phyloP scores from a whole-genome alignment of 1,140 invertebrate genomes.

The Drosophila virilis region DNA sequence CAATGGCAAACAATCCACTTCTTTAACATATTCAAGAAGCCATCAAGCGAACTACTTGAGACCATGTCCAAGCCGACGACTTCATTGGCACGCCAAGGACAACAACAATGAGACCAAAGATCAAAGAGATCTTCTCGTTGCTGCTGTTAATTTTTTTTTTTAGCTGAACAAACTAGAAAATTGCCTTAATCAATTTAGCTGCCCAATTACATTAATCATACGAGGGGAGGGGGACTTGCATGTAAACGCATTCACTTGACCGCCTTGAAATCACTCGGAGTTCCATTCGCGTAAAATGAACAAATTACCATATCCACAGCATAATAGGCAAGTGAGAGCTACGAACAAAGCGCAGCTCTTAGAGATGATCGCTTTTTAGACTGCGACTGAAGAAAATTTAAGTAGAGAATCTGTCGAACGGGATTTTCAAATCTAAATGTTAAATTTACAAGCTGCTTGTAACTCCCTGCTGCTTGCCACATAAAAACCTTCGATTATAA shows the following conservation, averaged over 20 bases:
- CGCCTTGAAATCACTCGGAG: slow-evolving; percentile 31
- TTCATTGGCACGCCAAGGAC: slow-evolving; percentile 62
- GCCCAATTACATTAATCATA: slow-evolving; percentile 54
- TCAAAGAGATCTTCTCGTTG: slow-evolving; percentile 10
- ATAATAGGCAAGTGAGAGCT: slow-evolving; percentile 20
- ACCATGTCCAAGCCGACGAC: slow-evolving; percentile 12
- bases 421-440: too few relatives aligned
- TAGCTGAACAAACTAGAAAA: slow-evolving; percentile 52
- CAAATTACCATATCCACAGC: slow-evolving; percentile 10
- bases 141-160: neutral
- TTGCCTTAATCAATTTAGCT: slow-evolving; percentile 51
- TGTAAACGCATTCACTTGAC: slow-evolving; percentile 19
- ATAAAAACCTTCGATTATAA: too few relatives aligned
- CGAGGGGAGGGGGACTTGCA: neutral
- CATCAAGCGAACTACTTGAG: slow-evolving; percentile 29
- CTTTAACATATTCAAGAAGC: slow-evolving; percentile 55
- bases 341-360: neutral
- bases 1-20: slow-evolving; percentile 72
- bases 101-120: slow-evolving; percentile 27
- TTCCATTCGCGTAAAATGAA: slow-evolving; percentile 24
- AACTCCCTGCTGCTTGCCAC: too few relatives aligned
- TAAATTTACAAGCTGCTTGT: neutral
- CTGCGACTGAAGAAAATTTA: neutral
- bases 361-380: slow-evolving; percentile 9
- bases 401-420: too few relatives aligned